Percentiles rank a stretch among this genome's conserved stretches.
These are phyloP conservation scores for Drosophila azteca DNA, from an alignment of 1,140 invertebrate genomes.

Conservation along the genomic window DNA sequence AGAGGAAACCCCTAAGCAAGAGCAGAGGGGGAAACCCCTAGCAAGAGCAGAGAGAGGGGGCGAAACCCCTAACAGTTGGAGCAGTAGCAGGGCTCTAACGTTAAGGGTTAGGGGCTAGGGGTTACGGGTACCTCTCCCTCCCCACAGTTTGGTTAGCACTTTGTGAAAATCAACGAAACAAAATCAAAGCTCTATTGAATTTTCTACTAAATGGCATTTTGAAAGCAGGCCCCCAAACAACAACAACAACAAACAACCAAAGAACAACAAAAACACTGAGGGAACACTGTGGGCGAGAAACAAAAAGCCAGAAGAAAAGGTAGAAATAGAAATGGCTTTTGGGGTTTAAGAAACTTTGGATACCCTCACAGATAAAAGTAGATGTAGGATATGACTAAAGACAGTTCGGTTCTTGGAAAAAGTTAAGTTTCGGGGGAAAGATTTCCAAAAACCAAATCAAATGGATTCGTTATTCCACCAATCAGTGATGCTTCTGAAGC, in stretches of 20 bases:
- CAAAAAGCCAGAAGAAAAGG: slow-evolving; percentile 25
- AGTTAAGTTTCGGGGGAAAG: no score
- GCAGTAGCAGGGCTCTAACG: neutral
- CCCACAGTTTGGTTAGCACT: slow-evolving; percentile 54
- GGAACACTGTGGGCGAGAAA: slow-evolving; percentile 29
- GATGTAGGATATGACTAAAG: no score
- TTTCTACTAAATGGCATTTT: slow-evolving; percentile 79
- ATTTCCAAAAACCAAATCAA: no score
- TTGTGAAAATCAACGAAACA: slow-evolving; percentile 79
- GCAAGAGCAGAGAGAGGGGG: no score
- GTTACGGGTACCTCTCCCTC: slow-evolving; percentile 2
- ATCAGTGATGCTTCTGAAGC: no score
- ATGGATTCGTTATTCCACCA: no score
- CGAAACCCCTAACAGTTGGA: neutral
- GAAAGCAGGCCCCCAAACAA: slow-evolving; percentile 47
- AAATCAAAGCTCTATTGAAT: slow-evolving; percentile 80
- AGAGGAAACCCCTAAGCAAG: neutral
- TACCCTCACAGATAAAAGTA: no score
- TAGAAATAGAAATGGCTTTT: neutral
- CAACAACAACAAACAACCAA: no score
- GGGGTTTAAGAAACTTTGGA: no score
- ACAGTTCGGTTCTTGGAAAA: no score
- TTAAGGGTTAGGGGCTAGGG: slow-evolving; percentile 3
- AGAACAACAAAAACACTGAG: slow-evolving; percentile 1
- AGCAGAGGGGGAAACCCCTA: neutral